Evolutionary conservation across 2,888 invertebrate genomes (phyloP), one percentile per base, ranked within the genome.

Genomic region (Watsonalla cultraria): DNA sequence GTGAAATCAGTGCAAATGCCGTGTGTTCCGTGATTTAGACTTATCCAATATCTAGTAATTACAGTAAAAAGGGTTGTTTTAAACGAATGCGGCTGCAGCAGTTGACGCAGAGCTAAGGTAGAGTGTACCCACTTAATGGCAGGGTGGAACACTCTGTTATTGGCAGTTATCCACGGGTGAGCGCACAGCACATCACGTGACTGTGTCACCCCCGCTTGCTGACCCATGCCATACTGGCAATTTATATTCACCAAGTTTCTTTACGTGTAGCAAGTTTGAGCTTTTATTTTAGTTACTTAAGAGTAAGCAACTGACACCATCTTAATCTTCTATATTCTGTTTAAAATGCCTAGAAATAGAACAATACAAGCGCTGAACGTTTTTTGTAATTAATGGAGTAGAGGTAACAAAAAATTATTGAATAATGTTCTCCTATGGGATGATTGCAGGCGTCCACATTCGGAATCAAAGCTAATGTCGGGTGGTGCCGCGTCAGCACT

Each of bases 151-250:
- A 76, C 65, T 75, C 70, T 66, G 76, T 77, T 81, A 82, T 81
- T 80, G 80, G 79, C 79, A 79, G 78, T 80, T 82, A 80, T 82
- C 82, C 80, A 73, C 71, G 69, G 59, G 67, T 64, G 66, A 74
- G 70, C 65, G 75, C 84, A 84, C 83, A 82, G 74, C 67, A 83
- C 71, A 72, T 84, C 75, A 81, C 82, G 82, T 84, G 84, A 82
- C 82, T 64, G 65, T 66, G 68, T 76, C 71, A 72, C 72, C 74
- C 69, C 66, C 62, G 56, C 61, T 54, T 57, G 46, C 59, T 60
- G 65, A 63, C 58, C 59, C 63, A 54, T 60, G 56, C 61, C 56
- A 64, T 37, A 49, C 39, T 37, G 49, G 37, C 37, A 51, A 55
- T 59, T 55, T 51, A 55, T 55, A 54, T 52, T 57, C 57, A 56